These are phyloP conservation scores for Drosophila azteca DNA, from an alignment of 1,140 invertebrate species.

Conservation along the genomic window DNA sequence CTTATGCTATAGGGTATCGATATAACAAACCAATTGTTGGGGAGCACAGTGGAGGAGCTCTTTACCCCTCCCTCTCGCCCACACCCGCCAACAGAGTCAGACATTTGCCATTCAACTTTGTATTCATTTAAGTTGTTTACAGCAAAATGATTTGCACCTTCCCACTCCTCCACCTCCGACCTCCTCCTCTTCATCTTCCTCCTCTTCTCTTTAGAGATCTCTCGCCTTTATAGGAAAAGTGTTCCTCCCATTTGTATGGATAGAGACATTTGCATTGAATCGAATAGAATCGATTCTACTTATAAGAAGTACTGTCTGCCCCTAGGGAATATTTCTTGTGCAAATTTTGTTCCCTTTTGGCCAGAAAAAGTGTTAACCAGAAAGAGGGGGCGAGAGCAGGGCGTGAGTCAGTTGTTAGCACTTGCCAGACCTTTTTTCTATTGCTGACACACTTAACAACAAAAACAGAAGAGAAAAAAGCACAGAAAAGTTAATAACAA, in stretches of 20 bases:
- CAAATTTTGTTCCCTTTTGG: conserved; percentile 53
- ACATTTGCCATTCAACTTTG: conserved; percentile 33
- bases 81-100: conserved; percentile 1
- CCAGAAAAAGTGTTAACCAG: conserved; percentile 24
- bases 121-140: conserved; percentile 35
- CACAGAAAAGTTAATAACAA: conserved; percentile 1
- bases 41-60: conserved; percentile 14
- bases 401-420: conserved; percentile 39
- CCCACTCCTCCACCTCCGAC: too few relatives aligned
- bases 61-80: conserved; percentile 17
- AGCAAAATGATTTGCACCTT: conserved; percentile 43
- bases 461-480: conserved; percentile 22
- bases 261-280: conserved; percentile 29
- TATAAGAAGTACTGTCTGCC: too few relatives aligned
- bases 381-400: neutral
- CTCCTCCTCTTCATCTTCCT: neutral
- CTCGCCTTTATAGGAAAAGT: too few relatives aligned
- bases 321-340: conserved; percentile 17
- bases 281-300: conserved; percentile 1
- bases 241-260: too few relatives aligned
- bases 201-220: too few relatives aligned
- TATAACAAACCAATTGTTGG: conserved; percentile 30
- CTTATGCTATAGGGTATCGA: too few relatives aligned
- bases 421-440: conserved; percentile 17
- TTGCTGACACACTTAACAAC: conserved; percentile 39